Evolutionary conservation across 2,797 vertebrate genomes (phyloP), one percentile per base, ranked within the genome.

Genomic region (Xiphorhynchus erythropygius): DNA sequence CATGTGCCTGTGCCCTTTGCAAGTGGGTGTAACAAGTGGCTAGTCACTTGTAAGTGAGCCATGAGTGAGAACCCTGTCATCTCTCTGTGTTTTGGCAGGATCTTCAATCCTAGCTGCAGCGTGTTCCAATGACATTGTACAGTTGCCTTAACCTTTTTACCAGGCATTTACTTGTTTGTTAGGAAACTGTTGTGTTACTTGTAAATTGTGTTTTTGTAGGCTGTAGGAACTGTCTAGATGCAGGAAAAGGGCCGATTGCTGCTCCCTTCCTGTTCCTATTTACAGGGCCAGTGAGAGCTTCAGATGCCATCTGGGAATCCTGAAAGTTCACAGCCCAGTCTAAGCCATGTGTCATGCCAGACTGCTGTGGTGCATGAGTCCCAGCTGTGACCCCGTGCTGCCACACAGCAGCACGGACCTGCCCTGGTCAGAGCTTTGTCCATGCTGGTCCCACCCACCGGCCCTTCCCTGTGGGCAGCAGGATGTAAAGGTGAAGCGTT

Each of bases 331-430:
- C 9, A 25, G 50, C 33, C 19, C 8, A 0, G 0, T 10, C 12
- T 1, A 12, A 49, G n/a, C 55, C 9, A 17, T 22, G 33, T 32
- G 37, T 52, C 1, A 1, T 32, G 42, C 28, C 4, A 4, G 50
- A 23, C 57, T 53, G 2, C 13, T 0, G 32, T 11, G 11, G 5
- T 25, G 11, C 35, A n/a, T 28, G 50, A 18, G 10, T 5, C 4
- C n/a, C 0, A 1, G 35, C n/a, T 13, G 55, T n/a, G 35, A 47
- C 30, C 2, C 47, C 0, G 2, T 12, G 28, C 47, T 62, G 28
- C 30, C 46, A 17, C 32, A 25, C 15, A 22, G 39, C 35, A 6
- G 65, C 10, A 2, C 0, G 0, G 5, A 4, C 13, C 21, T 37
- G 35, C 35, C 35, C 4, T 1, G 39, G 6, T 6, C 8, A 32